Evolutionary conservation across 2,113 vertebrate species (phyloP).

Genomic region (Sus scrofa): T2T-Sscrofa CM000817.6:27392001-27392500

Average conservation of each 20-base stretch:
- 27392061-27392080: not conserved
- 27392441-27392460: not conserved
- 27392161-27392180: not conserved
- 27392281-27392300: not conserved
- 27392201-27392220: not conserved
- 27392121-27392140: not conserved
- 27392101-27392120: not conserved
- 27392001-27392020: not conserved
- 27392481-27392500: not conserved
- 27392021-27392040: not conserved
- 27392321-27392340: not conserved
- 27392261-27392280: not conserved
- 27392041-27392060: not conserved
- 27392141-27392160: constrained; percentile 15
- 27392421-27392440: not conserved
- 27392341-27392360: not conserved
- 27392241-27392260: not conserved
- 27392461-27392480: not conserved
- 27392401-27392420: not conserved
- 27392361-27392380: not conserved
- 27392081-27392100: not conserved
- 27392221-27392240: not conserved
- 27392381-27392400: not conserved
- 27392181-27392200: not conserved
- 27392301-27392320: not conserved